Base-by-base conservation (phyloP, 2,113 vertebrate species). In the Microcebus jonahi region DNA sequence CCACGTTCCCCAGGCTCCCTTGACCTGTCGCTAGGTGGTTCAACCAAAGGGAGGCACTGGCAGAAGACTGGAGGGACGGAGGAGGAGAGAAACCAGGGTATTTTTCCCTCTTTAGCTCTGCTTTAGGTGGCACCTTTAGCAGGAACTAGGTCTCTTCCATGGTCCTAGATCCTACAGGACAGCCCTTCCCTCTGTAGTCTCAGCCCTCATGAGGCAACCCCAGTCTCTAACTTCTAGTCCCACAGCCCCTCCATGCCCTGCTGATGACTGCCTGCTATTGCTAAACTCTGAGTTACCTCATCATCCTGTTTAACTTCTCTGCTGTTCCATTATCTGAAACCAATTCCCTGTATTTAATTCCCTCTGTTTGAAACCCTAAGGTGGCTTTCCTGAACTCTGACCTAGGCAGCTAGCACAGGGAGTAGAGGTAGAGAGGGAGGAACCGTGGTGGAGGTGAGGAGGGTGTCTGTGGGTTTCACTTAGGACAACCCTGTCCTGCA, bases 381-480 rank as follows among this genome's bases (percentile, higher is more conserved):
- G 29, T 57, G 27, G 63, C 50, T 18, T 70, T 53, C 73, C 34
- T 39, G 39, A 82, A n/a, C 9, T 39, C 15, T 50, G 55, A 42
- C 42, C 81, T 53, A 55, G 9, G 34, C 36, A 73, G 42, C n/a
- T 39, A 25, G 23, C 10, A 31, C 59, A 15, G 25, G 34, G 3
- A 13, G n/a, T 39, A 10, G 31, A 50, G 23, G 8, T 5, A 6
- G 1, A 2, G 6, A 3, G 13, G 8, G 10, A 18, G 50, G 20
- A 65, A 5, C 9, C 14, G 80, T 20, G 17, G 36, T 67, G 65
- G n/a, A 7, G 17, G 31, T 20, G 57, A 70, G 57, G 73, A 45
- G 25, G 10, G 8, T 25, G 6, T 82, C n/a, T 20, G 8, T 12
- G 20, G 31, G 31, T 70, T 50, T 88, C 29, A 5, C 8, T n/a